Base-by-base conservation (phyloP, 2,888 invertebrate species). In the Pemphredon lugubris region DNA sequence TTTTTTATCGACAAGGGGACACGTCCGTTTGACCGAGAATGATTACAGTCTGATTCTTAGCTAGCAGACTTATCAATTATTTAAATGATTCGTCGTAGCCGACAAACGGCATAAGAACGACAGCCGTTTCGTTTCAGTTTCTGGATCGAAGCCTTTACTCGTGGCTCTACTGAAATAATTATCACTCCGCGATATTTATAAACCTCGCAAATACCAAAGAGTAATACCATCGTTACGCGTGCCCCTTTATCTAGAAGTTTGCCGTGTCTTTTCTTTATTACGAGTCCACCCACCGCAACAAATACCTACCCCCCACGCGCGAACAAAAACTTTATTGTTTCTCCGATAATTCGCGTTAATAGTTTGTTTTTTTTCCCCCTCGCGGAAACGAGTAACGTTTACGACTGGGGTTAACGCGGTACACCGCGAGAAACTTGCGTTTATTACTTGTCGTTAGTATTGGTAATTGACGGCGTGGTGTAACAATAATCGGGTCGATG, bases 101-200 rank as follows among this genome's bases (percentile, higher is more conserved):
- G 54, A 70, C 54, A 55, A 61, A 51, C 45, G 21, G 39, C 48
- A 61, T 40, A 48, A 26, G 57, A 73, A 64, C 77, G 60, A 44
- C 47, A 44, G 45, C 40, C 53, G 44, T 66, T 32, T 67, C 59
- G 59, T 45, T 69, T 59, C 40, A 58, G 32, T 32, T 37, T 57
- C 47, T 39, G 40, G 70, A 80, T 80, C 80, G 80, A 77, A 74
- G 44, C 40, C 53, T 65, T 65, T 47, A 48, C 53, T 66, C 37
- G 50, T 34, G 14, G 45, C 65, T n/a, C n/a, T 60, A 55, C 50
- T 79, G 74, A 80, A 79, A 77, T 80, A 80, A 80, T 53, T 42
- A 79, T 65, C 40, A 73, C 59, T 53, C 48, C 14, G 45, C 42
- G 77, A 73, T 79, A 73, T 70, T 63, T 76, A 73, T 65, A 67